phyloP scores from a whole-genome alignment of 2,797 vertebrate genomes.

The Pteronotus mesoamericanus region DNA sequence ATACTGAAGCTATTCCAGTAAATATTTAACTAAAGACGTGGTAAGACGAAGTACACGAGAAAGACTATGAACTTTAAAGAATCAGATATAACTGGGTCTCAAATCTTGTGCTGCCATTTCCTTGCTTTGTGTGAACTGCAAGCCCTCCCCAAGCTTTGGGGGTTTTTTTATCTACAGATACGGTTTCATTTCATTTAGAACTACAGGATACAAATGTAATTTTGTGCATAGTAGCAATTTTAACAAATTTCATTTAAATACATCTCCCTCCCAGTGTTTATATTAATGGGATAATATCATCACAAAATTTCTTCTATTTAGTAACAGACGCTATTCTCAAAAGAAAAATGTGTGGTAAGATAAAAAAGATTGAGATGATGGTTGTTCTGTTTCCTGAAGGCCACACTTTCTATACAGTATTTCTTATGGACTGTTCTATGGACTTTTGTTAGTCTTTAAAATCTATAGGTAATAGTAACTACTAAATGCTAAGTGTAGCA shows the following conservation, averaged over 20 bases:
- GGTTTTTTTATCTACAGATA: neutral
- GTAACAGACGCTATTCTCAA: neutral
- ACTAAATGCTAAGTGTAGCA: neutral
- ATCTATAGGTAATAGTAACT: neutral
- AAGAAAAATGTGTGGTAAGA: neutral
- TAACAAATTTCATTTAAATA: neutral
- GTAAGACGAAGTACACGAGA: neutral
- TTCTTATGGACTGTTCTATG: neutral
- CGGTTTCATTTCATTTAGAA: neutral
- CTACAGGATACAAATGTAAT: neutral
- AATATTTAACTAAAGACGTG: neutral
- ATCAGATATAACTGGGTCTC: neutral
- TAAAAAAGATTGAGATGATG: neutral
- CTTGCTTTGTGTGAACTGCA: neutral
- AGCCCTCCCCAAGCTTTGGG: neutral
- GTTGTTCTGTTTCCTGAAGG: neutral
- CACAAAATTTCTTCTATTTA: neutral
- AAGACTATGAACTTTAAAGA: neutral
- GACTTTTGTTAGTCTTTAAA: neutral
- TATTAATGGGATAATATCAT: neutral
- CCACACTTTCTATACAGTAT: neutral
- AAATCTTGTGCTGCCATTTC: neutral
- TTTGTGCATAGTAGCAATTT: neutral
- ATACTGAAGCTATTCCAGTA: neutral
- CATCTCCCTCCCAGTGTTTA: neutral